Percentiles rank a stretch among this genome's conserved stretches.
Evolutionary conservation across 1,140 invertebrate species (phyloP).

Genomic region (Brachionus plicatilis): DNA sequence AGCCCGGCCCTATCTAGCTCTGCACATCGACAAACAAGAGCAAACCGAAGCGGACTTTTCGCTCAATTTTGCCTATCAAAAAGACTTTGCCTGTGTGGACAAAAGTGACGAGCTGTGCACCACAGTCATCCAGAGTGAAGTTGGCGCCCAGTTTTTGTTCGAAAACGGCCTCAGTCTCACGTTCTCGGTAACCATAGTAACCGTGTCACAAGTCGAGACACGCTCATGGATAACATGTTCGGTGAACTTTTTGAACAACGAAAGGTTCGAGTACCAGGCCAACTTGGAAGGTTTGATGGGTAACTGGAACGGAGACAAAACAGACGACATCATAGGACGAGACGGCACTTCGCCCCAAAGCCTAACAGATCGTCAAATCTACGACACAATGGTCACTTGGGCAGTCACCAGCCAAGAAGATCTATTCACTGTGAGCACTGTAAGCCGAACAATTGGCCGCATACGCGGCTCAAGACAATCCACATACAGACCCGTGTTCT

Average conservation of each 20-base stretch:
- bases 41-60: neutral
- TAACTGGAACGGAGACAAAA: neutral
- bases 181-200: neutral
- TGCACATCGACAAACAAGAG: neutral
- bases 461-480: neutral
- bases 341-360: neutral
- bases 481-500: neutral
- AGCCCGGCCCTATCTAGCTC: neutral
- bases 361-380: neutral
- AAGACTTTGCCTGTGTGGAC: conserved; percentile 8
- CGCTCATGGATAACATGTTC: conserved; percentile 5
- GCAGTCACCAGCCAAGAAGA: neutral
- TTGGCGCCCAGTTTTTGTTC: neutral
- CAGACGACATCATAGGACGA: neutral
- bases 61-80: neutral
- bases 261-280: neutral
- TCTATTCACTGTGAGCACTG: neutral
- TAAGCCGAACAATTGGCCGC: neutral
- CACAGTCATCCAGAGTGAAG: neutral
- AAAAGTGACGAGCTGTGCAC: neutral
- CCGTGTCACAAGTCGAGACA: neutral
- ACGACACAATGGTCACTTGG: neutral
- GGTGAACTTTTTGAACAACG: neutral
- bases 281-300: conserved; percentile 13
- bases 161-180: neutral